Evolutionary conservation across 1,140 invertebrate species (phyloP), one percentile per base, ranked within the genome.

Genomic region (Hycleus phaleratus): DNA sequence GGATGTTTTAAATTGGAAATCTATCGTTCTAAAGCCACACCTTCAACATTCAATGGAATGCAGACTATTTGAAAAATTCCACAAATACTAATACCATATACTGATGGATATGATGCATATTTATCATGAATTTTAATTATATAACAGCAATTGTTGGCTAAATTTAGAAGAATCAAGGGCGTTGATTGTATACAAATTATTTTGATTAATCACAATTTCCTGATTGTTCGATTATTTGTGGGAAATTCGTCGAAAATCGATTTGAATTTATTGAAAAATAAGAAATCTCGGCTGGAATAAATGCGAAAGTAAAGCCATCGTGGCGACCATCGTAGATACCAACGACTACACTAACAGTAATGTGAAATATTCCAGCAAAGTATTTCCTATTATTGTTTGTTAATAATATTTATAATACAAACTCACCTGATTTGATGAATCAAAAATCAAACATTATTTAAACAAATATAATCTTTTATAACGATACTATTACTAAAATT

Each of bases 21-120:
- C 7, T 32, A 32, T 32, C 32, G 32, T 5, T 55, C 32, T 39
- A 46, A 56, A 48, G 64, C 64, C 66, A 66, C 66, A 66, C 66
- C 66, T 64, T 65, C 54, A 46, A 58, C 42, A 56, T 61, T 59
- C 51, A 32, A 50, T 56, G 66, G 66, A 64, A 68, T 68, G 60
- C 52, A 38, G 62, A 46, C 64, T 66, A 68, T 68, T 64, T 62
- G 49, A 66, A 64, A 58, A 66, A 66, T 66, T 66, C 52, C 46
- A 53, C 32, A 57, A 26, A 38, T 40, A 54, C 56, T 38, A 58
- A 60, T 44, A 49, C 38, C 39, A 38, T 56, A 59, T 53, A 46
- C 59, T 62, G 62, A 59, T 56, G 58, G 60, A 24, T 42, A 51
- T 52, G 32, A 46, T 60, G 51, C 55, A 60, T 52, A 59, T 59